A percentile compares a stretch with the other conserved stretches of the same genome.
phyloP scores from a whole-genome alignment of 2,797 vertebrate species.

The Smutsia gigantea region DNA sequence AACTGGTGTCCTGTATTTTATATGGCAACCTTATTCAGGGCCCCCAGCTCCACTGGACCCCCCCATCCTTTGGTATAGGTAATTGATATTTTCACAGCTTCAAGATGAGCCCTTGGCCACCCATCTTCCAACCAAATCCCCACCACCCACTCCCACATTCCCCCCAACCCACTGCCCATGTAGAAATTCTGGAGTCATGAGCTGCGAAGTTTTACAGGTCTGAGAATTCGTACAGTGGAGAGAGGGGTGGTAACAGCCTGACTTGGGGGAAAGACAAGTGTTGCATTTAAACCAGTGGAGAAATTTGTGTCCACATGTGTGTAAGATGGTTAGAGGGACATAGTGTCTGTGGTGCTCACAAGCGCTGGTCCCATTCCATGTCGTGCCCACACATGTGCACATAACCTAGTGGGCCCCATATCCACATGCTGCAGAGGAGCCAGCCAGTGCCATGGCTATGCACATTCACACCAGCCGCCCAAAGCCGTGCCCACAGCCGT shows the following conservation, averaged over 20 bases:
- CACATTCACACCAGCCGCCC: fast-evolving
- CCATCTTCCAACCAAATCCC: background rate
- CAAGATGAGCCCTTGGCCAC: background rate
- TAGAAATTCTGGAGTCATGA: background rate
- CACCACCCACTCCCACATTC: background rate
- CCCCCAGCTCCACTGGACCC: background rate
- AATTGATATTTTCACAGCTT: background rate
- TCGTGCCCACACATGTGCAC: fast-evolving
- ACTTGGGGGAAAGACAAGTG: background rate
- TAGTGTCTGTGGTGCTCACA: background rate
- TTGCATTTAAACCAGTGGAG: background rate
- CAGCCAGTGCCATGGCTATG: fast-evolving
- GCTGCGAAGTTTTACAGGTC: background rate
- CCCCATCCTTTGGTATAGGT: background rate
- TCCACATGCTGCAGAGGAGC: background rate
- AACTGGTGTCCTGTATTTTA: background rate
- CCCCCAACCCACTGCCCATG: background rate
- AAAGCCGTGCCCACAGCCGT: background rate
- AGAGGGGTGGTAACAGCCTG: background rate
- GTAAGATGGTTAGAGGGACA: background rate
- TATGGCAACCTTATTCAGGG: background rate
- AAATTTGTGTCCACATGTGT: fast-evolving
- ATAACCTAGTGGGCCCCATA: fast-evolving
- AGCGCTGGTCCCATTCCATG: too few species aligned
- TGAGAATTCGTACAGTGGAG: background rate